A percentile compares a stretch with the other conserved stretches of the same genome.
Conservation (phyloP, 2,113 vertebrate species). For the Gallinago paraguaiae region DNA sequence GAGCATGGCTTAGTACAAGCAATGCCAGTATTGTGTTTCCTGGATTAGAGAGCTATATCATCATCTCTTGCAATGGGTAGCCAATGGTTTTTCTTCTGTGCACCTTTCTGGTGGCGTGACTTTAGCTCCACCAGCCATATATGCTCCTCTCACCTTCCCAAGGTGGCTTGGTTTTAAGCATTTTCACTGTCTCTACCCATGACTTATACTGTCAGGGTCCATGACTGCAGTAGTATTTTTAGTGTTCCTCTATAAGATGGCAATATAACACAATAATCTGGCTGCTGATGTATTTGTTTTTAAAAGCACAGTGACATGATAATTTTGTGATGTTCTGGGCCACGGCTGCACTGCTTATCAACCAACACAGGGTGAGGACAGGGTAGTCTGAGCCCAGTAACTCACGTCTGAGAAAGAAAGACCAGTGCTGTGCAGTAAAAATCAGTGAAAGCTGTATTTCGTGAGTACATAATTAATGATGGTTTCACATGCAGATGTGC, state of each 20-base stretch:
- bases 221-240: background rate
- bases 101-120: background rate
- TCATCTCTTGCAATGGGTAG: background rate
- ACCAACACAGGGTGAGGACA: background rate
- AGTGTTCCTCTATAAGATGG: background rate
- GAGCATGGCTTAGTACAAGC: too few species aligned
- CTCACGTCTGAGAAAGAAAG: background rate
- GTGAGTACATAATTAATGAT: accelerated
- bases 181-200: background rate
- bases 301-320: background rate
- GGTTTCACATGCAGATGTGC: background rate
- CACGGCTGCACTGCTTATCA: background rate
- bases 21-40: background rate
- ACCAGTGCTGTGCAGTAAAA: background rate
- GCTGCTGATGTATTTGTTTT: background rate
- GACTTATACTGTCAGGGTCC: background rate
- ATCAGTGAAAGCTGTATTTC: background rate
- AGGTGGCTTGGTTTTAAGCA: background rate
- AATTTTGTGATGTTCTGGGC: background rate
- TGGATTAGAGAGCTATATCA: background rate
- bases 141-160: background rate
- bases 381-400: background rate
- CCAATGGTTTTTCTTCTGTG: background rate
- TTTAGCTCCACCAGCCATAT: background rate
- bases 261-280: background rate